Base-by-base conservation (phyloP, 2,113 vertebrate genomes). In the Diphyllodes magnificus region DNA sequence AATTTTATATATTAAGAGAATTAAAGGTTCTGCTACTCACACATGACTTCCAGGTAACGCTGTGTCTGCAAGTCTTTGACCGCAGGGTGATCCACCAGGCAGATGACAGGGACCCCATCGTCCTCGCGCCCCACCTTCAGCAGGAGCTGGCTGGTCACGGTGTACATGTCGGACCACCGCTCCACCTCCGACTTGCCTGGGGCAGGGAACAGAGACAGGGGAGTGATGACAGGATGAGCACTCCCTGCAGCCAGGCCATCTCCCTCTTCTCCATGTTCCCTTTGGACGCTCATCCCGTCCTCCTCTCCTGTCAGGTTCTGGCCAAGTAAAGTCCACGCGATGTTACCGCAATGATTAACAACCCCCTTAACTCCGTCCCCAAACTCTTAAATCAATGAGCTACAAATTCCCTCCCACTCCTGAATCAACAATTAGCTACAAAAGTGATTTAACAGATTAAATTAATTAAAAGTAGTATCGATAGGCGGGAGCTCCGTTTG, bases 21-120 rank as follows among this genome's bases (percentile, higher is more conserved):
- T 19, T 5, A 54, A 42, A 80, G 49, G 47, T 14, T 68, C 5
- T 50, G 89, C 75, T 98, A 99, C 99, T 99, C 97, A 99, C 99
- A 99, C 93, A 98, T 98, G 68, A 99, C 99, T 98, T 99, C 99
- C 31, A 99, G 98, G 95, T 99, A 99, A 73, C 98, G 98, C 97
- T 99, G 99, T 37, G 98, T 98, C 97, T 99, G 98, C 94, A 99
- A 83, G 97, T 99, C 99, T n/a, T 99, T 99, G 94, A 98, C 99
- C 1, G 99, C 99, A 24, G 99, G 99, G 85, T 99, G 99, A 96
- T 99, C 99, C 97, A 99, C 98, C 97, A 99, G 97, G 88, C 99
- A 99, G 98, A 99, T 98, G 95, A 99, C 98, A 2, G 99, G 98
- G 64, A 99, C 98, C 25, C 99, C 99, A 3, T 99, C 99, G 44